Evolutionary conservation across 2,113 vertebrate species (phyloP), one percentile per base, ranked within the genome.

Genomic region (Thomomys bottae): DNA sequence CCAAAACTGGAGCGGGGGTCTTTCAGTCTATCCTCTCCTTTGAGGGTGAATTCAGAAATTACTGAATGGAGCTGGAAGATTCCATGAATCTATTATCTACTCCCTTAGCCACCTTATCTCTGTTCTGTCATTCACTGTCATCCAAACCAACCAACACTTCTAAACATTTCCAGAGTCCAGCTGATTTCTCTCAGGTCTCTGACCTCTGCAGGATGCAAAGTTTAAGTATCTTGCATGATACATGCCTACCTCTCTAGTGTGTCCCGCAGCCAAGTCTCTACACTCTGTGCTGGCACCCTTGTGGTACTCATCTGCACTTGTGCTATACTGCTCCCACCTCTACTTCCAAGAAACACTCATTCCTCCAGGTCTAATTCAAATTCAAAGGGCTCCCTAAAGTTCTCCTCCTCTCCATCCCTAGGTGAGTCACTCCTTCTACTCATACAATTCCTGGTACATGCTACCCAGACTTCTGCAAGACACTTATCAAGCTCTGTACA

Each of bases 141-240:
- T 34, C 11, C 80, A 93, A 79, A 92, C 24, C 77, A 80, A 38
- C 24, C 79, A 32, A 89, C 71, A 85, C 68, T 88, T 87, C 28
- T 40, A 93, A 91, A 94, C 15, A 38, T 42, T 89, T 15, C 36
- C n/a, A 79, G 63, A 77, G 67, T 67, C 49, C 32, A 84, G 66
- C 0, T 66, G 64, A 78, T 49, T 61, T 49, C 9, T 49, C 66
- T 24, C 23, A 72, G 28, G 15, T 61, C 61, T 83, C 64, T 3
- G 20, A 17, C 24, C 67, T 59, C 71, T 59, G 49, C 49, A 54
- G 17, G 49, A 76, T n/a, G n/a, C 18, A 28, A 88, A 86, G 80
- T 11, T 84, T 36, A 68, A 84, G 75, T 57, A 61, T 61, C 59
- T 61, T 61, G 59, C 59, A 77, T n/a, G 40, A 23, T n/a, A 34